Evolutionary conservation across 1,140 invertebrate species (phyloP).

Genomic region (Leguminivora glycinivorella): DNA sequence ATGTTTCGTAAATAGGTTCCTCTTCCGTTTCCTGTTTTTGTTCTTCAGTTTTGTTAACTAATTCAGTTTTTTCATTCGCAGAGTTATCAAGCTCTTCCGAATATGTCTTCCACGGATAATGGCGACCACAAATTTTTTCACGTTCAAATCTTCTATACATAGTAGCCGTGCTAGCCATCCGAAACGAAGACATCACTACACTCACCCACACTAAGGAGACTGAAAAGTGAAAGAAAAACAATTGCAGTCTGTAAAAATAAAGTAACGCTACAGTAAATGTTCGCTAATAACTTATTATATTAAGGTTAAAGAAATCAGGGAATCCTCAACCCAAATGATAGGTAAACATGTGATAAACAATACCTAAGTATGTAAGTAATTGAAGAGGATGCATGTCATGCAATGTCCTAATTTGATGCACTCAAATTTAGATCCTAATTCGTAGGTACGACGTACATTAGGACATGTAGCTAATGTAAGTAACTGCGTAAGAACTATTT

Average conservation of each 20-base stretch:
- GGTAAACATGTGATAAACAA: no score
- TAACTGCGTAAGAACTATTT: no score
- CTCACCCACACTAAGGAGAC: conserved; percentile 83
- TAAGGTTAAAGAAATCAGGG: no score
- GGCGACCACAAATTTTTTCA: conserved; percentile 84
- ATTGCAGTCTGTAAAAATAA: background rate
- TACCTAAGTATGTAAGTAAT: no score
- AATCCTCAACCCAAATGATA: no score
- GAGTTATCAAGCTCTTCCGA: conserved; percentile 28
- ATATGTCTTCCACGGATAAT: conserved; percentile 84
- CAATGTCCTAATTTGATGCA: no score
- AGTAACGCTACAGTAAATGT: no score
- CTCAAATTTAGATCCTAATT: no score
- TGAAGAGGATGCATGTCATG: no score
- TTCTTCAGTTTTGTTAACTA: conserved; percentile 38
- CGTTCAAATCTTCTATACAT: conserved; percentile 87
- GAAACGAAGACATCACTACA: conserved; percentile 82
- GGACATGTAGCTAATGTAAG: no score
- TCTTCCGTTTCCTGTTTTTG: conserved; percentile 36
- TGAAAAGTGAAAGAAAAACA: conserved; percentile 61
- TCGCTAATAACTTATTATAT: no score
- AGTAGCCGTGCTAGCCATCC: conserved; percentile 84
- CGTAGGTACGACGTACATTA: background rate
- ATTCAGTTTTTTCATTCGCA: conserved; percentile 23
- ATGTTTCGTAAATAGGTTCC: conserved; percentile 54